Base-by-base conservation (phyloP, 2,113 vertebrate species). In the Electrona antarctica region DNA sequence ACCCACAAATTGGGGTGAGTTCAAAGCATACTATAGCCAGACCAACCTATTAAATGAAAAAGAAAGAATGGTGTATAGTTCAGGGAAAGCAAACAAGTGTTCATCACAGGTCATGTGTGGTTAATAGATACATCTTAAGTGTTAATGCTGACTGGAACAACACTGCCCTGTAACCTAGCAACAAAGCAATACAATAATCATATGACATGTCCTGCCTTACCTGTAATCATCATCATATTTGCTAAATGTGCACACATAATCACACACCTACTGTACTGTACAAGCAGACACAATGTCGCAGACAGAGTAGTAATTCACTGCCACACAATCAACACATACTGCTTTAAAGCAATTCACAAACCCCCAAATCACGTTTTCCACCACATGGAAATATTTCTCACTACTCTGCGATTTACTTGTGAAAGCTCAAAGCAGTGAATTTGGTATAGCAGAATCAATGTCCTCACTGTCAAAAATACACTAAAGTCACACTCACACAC, bases 171-270 rank as follows among this genome's bases (percentile, higher is more conserved):
- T 89, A 87, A 78, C 88, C 45, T 85, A 51, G 87, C 85, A 88
- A 89, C 85, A 15, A 84, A 68, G 74, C 77, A 83, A 88, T 46
- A 88, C 84, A 83, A 84, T 73, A 75, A 65, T 21, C 21, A 21
- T 21, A 2, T 21, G 21, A 54, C 50, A 52, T 6, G 63, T 8
- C 59, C 64, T 48, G 67, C 13, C 55, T 6, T 55, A 8, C 61
- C 33, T 61, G 67, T 60, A 75, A 83, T 71, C 62, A 61, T 47
- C 58, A 11, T 41, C 58, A 33, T 60, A 72, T 55, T 21, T 21
- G 74, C 13, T 65, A n/a, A 14, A 81, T 54, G 21, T 41, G 33
- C 70, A 66, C 64, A 59, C 1, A 11, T 79, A 66, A 87, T 80
- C 77, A 78, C 77, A 78, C 59, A 56, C 69, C 71, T 51, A 60